phyloP scores from a whole-genome alignment of 2,888 invertebrate species.

The Schizotus pectinicornis region DNA sequence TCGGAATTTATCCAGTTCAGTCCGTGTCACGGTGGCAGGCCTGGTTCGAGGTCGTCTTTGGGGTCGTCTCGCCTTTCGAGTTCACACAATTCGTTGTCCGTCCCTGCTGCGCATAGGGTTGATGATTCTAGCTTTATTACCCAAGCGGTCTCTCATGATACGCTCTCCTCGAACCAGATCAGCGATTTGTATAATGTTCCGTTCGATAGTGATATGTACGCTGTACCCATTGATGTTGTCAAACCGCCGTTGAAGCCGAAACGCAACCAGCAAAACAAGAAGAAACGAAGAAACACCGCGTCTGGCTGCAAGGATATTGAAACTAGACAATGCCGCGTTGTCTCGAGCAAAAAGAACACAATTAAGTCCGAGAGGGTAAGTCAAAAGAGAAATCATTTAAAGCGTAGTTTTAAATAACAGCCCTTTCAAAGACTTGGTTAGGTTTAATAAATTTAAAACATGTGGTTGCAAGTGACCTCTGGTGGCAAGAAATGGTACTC shows the following conservation, averaged over 20 bases:
- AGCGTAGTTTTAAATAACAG: too few species aligned
- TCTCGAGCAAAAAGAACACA: slow-evolving; percentile 35
- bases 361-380: slow-evolving; percentile 39
- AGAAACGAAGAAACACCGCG: slow-evolving; percentile 53
- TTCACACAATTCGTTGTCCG: slow-evolving; percentile 82
- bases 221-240: slow-evolving; percentile 83
- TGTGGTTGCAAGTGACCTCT: too few species aligned
- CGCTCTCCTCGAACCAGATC: slow-evolving; percentile 76
- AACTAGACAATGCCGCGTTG: slow-evolving; percentile 36
- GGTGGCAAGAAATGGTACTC: too few species aligned
- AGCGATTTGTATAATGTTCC: slow-evolving; percentile 88
- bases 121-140: slow-evolving; percentile 89
- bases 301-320: slow-evolving; percentile 58
- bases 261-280: slow-evolving; percentile 55
- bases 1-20: slow-evolving; percentile 68
- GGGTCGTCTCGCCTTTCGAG: slow-evolving; percentile 81
- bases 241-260: slow-evolving; percentile 63
- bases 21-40: slow-evolving; percentile 65
- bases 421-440: too few species aligned
- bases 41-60: slow-evolving; percentile 78
- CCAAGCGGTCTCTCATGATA: slow-evolving; percentile 87
- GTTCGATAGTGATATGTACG: slow-evolving; percentile 87
- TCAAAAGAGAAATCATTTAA: neutral
- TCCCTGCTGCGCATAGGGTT: slow-evolving; percentile 72
- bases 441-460: too few species aligned